Base-by-base conservation (phyloP, 2,113 vertebrate genomes). In the Phocoena sinus region DNA sequence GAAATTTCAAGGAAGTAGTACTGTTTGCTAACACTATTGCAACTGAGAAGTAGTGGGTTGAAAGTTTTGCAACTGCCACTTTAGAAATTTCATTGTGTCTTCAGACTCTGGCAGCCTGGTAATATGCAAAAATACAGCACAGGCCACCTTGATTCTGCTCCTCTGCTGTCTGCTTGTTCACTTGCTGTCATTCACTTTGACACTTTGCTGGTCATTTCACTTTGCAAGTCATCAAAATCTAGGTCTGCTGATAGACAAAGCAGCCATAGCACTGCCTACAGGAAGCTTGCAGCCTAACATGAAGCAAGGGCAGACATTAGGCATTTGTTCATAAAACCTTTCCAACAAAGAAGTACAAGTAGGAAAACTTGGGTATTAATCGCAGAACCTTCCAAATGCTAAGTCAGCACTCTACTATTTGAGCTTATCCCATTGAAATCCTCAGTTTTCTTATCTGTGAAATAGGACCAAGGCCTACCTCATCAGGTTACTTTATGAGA, bases 161-260 rank as follows among this genome's bases (percentile, higher is more conserved):
- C 31, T 87, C 53, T 83, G 56, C 60, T 60, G 18, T 56, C 33
- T 33, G 14, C 70, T 89, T 83, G 36, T 65, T 96, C 12, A 91
- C 71, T 87, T 91, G 17, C 60, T 86, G 31, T 67, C 58, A 25
- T 31, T 90, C 60, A 74, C 41, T 90, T 44, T 92, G 68, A 88
- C 31, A 58, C 67, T 92, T 87, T 58, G 58, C 65, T 92, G 28
- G 85, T 68, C 60, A 62, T 60, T 68, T 85, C 53, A 47, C 53
- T 73, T 71, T 92, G 77, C 56, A n/a, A 91, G 41, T 68, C 77
- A 92, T 97, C 58, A 93, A 74, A 67, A 44, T 58, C 67, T 89
- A 21, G 14, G 13, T 81, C 53, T 38, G 63, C 74, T 79, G 33
- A 50, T 90, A 25, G 60, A 38, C 44, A 81, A 80, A 82, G 67